Base-by-base conservation (phyloP, 2,888 invertebrate species). In the Sussaba pulchella region DNA sequence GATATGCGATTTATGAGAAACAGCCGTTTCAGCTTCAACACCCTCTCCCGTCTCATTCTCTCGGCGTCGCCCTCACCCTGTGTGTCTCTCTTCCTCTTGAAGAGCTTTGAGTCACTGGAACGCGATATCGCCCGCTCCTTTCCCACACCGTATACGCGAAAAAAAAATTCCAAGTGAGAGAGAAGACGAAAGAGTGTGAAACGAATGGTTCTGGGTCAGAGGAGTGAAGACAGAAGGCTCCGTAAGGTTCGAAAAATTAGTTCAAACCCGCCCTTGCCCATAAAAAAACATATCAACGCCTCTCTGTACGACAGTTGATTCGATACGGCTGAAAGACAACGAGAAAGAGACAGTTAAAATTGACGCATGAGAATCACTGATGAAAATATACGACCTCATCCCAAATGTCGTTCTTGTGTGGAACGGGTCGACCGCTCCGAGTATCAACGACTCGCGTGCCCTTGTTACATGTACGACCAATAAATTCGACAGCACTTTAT, bases 1-100 rank as follows among this genome's bases (percentile, higher is more conserved):
- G 75, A 80, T 76, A 64, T n/a, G 70, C 59, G 52, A 80, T 80
- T 80, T 75, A 80, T 80, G 79, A 61, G 79, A 80, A 80, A 71
- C 79, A 80, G 79, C 75, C 75, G 79, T 31, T 57, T 17, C 54
- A 31, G 31, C 14, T 31, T n/a, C n/a, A n/a, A n/a, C 31, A 0
- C 31, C 14, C 54, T 17, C 31, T 54, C n/a, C n/a, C n/a, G 9
- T 61, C 14, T 39, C 19, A 36, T 19, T 31, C 9, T 52, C 19
- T 45, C 17, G n/a, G n/a, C n/a, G n/a, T 54, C 57, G 66, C 59
- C 19, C 64, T 66, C 50, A 31, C 31, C 31, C 31, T 31, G 31
- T 31, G 2, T 6, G 31, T 31, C 31, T 31, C 6, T 31, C 6
- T 31, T 6, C 4, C 31, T 31, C 31, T 31, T 31, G 31, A 31